Evolutionary conservation across 1,140 invertebrate species (phyloP).

Genomic region (Drosophila yakuba): DNA sequence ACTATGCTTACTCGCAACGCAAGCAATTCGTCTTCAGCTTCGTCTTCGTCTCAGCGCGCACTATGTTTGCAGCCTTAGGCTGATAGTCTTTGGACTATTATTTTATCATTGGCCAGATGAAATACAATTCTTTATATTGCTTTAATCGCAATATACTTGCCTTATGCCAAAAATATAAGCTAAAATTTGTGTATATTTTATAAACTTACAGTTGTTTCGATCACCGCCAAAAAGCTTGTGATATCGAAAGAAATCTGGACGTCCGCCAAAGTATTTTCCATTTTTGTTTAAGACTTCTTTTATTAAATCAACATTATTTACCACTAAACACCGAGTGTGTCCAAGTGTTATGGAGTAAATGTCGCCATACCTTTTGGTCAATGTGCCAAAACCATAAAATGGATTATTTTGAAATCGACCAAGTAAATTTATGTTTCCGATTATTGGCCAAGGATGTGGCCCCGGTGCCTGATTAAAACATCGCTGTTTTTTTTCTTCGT

Average conservation of each 20-base stretch:
- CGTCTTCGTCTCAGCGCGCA: no score
- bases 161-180: no score
- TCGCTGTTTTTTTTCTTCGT: conserved; percentile 11
- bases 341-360: conserved; percentile 91
- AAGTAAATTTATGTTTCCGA: conserved; percentile 90
- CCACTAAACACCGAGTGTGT: conserved; percentile 89
- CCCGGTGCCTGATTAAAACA: conserved; percentile 85
- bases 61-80: no score
- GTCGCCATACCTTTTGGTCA: conserved; percentile 90
- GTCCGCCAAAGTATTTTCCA: conserved; percentile 91
- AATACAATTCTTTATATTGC: no score
- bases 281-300: conserved; percentile 92
- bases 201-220: conserved; percentile 91
- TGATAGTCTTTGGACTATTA: no score
- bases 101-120: no score
- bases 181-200: no score
- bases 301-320: conserved; percentile 90
- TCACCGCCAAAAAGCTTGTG: conserved; percentile 90
- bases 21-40: no score
- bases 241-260: conserved; percentile 92
- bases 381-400: conserved; percentile 89
- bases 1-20: no score
- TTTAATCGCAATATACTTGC: no score
- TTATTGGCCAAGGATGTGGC: conserved; percentile 88
- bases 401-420: conserved; percentile 87